Base-by-base conservation (phyloP, 2,113 vertebrate species). In the Murina feae region DNA sequence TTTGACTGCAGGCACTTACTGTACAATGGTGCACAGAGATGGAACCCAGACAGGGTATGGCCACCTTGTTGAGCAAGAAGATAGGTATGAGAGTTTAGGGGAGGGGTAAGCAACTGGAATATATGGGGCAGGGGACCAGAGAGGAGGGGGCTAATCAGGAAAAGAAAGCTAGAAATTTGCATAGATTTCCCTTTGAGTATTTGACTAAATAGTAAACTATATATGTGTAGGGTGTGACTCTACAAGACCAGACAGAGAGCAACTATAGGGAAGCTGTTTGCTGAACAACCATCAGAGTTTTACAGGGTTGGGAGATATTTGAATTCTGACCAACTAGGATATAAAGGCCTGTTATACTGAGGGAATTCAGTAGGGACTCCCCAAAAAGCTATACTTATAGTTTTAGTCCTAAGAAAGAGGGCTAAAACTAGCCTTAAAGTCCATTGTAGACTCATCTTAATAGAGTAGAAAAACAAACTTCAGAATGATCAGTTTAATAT, bases 401-500 rank as follows among this genome's bases (percentile, higher is more conserved):
- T 78, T 93, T 93, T 39, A 88, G 28, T 66, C 35, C 65, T 72
- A 78, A 89, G 37, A 84, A 74, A 13, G n/a, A 74, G n/a, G 58
- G 14, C 35, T 69, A 89, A 68, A 84, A 87, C 8, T 81, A 91
- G 11, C 21, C 32, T 17, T 76, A 68, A 93, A 60, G 11, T 83
- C 11, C 49, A 20, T n/a, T 66, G 28, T 89, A 68, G 30, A 86
- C 2, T 14, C 14, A 58, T 53, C 37, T 79, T 84, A 92, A 74
- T 13, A 87, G 65, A 68, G 69, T 72, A 84, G 71, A 90, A 75
- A 90, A 81, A 69, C 51, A 90, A 75, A 12, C 23, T 90, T 84
- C 44, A 86, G 71, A 86, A 93, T 63, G 25, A 81, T 85, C 23
- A 84, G 44, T 5, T 91, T 95, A 49, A 90, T 93, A 37, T 68